Conservation (phyloP, 1,140 invertebrate species). For the Drosophila lacertosa region DNA sequence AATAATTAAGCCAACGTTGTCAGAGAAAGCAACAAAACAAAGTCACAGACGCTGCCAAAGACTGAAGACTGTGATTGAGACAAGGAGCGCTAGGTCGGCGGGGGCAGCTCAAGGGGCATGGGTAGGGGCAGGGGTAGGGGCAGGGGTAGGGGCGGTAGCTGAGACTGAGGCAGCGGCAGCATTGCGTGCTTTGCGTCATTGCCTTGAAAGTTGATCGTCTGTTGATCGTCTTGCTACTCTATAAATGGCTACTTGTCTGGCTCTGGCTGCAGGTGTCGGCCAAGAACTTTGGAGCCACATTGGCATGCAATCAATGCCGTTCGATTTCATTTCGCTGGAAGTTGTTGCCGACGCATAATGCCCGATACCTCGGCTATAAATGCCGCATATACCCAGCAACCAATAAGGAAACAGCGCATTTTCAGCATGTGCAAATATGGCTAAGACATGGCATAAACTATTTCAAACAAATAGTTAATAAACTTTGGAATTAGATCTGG, state of each 20-base stretch:
- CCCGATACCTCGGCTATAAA: constrained; percentile 66
- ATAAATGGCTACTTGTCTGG: constrained; percentile 70
- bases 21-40: constrained; percentile 52
- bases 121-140: neutral
- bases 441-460: neutral
- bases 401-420: constrained; percentile 6
- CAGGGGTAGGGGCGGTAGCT: neutral
- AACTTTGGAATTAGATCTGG: too few species aligned
- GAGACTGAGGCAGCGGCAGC: constrained; percentile 1
- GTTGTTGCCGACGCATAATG: constrained; percentile 67
- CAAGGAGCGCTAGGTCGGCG: neutral
- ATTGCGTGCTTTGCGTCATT: constrained; percentile 79
- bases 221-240: constrained; percentile 79
- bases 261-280: constrained; percentile 70
- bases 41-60: constrained; percentile 14
- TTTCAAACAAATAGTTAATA: neutral
- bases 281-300: constrained; percentile 82
- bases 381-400: constrained; percentile 25
- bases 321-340: constrained; percentile 78
- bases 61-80: constrained; percentile 8
- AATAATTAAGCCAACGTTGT: constrained; percentile 72
- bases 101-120: constrained; percentile 4
- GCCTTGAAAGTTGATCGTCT: constrained; percentile 71
- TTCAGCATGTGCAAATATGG: neutral
- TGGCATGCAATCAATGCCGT: constrained; percentile 82